Evolutionary conservation across 2,888 invertebrate species (phyloP).

Genomic region (Chrysina gloriosa): DNA sequence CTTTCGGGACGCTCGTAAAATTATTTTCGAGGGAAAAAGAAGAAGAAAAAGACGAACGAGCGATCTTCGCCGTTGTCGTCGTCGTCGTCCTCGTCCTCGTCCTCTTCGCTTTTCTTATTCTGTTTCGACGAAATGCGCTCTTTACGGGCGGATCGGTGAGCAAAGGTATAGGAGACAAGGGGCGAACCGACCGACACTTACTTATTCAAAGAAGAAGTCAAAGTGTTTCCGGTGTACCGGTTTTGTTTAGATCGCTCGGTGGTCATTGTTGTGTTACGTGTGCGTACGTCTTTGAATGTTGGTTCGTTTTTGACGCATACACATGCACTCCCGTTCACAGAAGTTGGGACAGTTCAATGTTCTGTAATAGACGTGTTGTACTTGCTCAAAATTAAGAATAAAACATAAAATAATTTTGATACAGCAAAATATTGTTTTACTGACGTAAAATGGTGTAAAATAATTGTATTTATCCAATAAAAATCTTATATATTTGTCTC

Average conservation of each 20-base stretch:
- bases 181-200: conserved; percentile 10
- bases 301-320: neutral
- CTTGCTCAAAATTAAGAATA: no score
- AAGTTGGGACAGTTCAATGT: no score
- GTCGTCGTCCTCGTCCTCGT: no score
- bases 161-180: neutral
- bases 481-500: no score
- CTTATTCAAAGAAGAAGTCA: conserved; percentile 26
- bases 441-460: no score
- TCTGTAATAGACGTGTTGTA: no score
- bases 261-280: neutral
- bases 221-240: conserved; percentile 27
- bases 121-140: neutral
- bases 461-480: no score
- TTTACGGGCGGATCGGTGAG: neutral
- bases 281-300: neutral
- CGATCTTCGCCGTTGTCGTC: neutral
- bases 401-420: no score
- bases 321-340: no score
- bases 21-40: conserved; percentile 1
- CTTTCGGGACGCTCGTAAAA: conserved; percentile 6
- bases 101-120: conserved; percentile 10
- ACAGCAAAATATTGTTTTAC: no score
- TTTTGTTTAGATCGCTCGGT: conserved; percentile 31
- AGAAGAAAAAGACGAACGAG: neutral